phyloP scores from a whole-genome alignment of 2,888 invertebrate species.

The Drosophila barbarae region DNA sequence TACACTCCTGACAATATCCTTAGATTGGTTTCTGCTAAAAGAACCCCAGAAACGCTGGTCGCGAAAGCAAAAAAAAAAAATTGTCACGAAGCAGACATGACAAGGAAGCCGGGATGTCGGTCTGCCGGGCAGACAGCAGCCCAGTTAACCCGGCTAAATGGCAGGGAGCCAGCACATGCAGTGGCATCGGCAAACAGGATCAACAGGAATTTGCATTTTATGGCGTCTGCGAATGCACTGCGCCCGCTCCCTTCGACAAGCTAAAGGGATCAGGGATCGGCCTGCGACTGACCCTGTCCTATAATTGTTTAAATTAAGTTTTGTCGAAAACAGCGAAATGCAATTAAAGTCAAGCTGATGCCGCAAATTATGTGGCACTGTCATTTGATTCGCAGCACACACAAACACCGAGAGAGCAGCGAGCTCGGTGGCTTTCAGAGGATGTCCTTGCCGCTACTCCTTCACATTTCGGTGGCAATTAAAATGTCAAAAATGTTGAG shows the following conservation, averaged over 20 bases:
- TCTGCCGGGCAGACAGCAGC: constrained; percentile 14
- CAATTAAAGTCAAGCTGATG: constrained; percentile 53
- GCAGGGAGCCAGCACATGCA: constrained; percentile 64
- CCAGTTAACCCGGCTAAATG: constrained; percentile 58
- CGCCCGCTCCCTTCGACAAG: constrained; percentile 11
- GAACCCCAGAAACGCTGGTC: constrained; percentile 58
- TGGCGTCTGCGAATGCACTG: constrained; percentile 67
- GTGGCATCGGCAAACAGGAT: constrained; percentile 70
- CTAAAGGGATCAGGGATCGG: constrained; percentile 7
- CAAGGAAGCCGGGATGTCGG: constrained; percentile 38
- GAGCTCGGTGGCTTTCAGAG: constrained; percentile 27
- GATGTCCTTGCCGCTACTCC: constrained; percentile 25
- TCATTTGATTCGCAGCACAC: constrained; percentile 45
- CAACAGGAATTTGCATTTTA: constrained; percentile 75
- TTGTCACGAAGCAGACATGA: constrained; percentile 68
- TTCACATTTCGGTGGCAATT: constrained; percentile 55
- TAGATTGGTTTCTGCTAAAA: constrained; percentile 71
- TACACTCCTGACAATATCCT: constrained; percentile 65
- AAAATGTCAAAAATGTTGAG: constrained; percentile 61
- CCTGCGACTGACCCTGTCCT: not conserved
- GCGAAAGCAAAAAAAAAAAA: constrained; percentile 50
- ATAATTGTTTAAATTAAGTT: constrained; percentile 69
- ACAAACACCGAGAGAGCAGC: not conserved
- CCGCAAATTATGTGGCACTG: constrained; percentile 47
- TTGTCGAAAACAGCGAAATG: constrained; percentile 41